These are phyloP conservation scores for Heterocephalus glaber DNA, from an alignment of 2,113 vertebrate genomes.

Conservation along the genomic window DNA sequence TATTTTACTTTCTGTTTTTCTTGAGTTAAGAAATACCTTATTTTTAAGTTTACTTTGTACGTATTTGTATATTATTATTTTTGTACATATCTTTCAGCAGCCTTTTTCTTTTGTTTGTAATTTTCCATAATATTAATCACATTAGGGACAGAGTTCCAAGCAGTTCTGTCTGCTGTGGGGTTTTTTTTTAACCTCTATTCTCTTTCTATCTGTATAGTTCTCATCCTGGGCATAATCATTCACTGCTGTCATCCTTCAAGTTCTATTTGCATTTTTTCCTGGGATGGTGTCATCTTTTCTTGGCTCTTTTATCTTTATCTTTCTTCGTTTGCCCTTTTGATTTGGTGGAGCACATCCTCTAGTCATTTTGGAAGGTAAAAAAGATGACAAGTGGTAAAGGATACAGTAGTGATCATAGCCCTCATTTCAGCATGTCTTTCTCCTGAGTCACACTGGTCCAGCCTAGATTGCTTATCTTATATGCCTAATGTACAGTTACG, in stretches of 20 bases:
- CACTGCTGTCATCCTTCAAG: not conserved
- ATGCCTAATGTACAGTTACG: not conserved
- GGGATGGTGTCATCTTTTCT: not conserved
- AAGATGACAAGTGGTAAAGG: not conserved
- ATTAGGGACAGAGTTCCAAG: not conserved
- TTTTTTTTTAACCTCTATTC: not conserved
- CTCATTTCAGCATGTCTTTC: not conserved
- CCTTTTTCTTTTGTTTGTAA: not conserved
- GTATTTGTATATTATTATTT: not conserved
- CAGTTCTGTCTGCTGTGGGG: not conserved
- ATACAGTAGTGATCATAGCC: not conserved
- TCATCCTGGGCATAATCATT: not conserved
- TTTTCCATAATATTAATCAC: not conserved
- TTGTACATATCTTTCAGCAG: not conserved
- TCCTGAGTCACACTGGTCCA: not conserved
- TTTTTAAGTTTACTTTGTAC: not conserved
- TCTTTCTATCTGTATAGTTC: not conserved
- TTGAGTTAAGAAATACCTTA: not conserved
- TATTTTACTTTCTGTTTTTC: not conserved
- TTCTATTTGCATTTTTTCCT: not conserved
- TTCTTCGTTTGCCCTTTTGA: not conserved
- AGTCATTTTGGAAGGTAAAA: not conserved
- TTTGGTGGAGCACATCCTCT: not conserved
- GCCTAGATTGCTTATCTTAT: not conserved
- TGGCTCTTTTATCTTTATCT: not conserved